phyloP scores from a whole-genome alignment of 2,113 vertebrate species.

The Numenius arquata region DNA sequence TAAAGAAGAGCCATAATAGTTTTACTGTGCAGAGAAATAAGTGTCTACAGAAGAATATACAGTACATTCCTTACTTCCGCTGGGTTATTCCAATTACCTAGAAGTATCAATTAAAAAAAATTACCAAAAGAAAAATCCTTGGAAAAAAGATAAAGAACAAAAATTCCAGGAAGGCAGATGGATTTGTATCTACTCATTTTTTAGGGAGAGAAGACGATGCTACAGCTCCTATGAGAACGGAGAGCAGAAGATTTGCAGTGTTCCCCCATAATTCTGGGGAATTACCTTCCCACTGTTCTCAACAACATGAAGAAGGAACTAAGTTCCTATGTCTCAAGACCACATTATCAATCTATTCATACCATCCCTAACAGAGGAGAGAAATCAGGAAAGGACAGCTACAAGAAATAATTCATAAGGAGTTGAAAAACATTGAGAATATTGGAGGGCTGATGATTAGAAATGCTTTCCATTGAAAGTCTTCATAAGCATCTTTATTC shows the following conservation, averaged over 20 bases:
- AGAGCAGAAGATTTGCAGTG: background rate
- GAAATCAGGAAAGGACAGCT: background rate
- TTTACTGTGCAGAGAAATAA: background rate
- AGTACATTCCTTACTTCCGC: background rate
- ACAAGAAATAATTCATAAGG: background rate
- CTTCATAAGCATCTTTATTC: background rate
- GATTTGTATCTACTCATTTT: background rate
- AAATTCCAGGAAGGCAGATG: background rate
- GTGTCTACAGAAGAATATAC: background rate
- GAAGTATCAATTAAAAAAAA: background rate
- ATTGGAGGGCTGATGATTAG: background rate
- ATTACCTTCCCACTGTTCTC: background rate
- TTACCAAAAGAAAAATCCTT: background rate
- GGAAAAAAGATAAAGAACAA: background rate
- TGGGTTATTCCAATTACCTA: background rate
- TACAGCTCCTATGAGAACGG: background rate
- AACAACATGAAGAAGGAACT: background rate
- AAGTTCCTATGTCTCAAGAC: background rate
- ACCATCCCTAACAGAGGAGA: background rate
- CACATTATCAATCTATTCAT: background rate
- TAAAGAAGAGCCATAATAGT: background rate
- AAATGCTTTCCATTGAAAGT: background rate
- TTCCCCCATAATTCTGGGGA: background rate
- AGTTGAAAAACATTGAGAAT: background rate
- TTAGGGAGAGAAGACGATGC: background rate